phyloP scores from a whole-genome alignment of 1,140 invertebrate species.

The Halesus radiatus region DNA sequence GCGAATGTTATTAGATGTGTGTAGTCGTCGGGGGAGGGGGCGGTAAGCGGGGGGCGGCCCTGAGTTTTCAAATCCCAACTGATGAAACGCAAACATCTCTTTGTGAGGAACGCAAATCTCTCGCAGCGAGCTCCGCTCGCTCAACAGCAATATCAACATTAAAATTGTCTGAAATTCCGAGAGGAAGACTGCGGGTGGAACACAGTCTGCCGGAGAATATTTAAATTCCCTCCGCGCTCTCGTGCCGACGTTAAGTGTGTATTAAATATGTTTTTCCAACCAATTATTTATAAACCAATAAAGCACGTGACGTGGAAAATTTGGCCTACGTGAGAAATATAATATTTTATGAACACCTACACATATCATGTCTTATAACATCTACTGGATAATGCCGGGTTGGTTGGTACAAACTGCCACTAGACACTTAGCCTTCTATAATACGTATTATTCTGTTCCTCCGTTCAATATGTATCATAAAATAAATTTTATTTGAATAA shows the following conservation, averaged over 20 bases:
- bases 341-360: no score
- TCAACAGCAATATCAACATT: slow-evolving; percentile 43
- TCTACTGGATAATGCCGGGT: no score
- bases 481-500: no score
- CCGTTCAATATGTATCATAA: no score
- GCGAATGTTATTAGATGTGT: slow-evolving; percentile 40
- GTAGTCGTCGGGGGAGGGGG: neutral
- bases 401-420: no score
- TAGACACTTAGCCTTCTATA: no score
- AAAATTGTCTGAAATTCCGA: slow-evolving; percentile 34
- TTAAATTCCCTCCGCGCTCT: neutral
- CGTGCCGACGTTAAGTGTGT: neutral
- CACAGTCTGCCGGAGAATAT: slow-evolving; percentile 10
- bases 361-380: no score
- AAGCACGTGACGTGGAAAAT: no score
- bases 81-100: slow-evolving; percentile 46
- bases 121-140: slow-evolving; percentile 14
- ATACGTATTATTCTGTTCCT: no score
- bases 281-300: no score
- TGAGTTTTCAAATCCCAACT: slow-evolving; percentile 34
- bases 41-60: neutral
- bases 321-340: no score
- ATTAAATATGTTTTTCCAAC: no score
- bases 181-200: slow-evolving; percentile 14
- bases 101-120: slow-evolving; percentile 36